Conservation (phyloP, 2,888 invertebrate species). For the Barypeithes pellucidus region DNA sequence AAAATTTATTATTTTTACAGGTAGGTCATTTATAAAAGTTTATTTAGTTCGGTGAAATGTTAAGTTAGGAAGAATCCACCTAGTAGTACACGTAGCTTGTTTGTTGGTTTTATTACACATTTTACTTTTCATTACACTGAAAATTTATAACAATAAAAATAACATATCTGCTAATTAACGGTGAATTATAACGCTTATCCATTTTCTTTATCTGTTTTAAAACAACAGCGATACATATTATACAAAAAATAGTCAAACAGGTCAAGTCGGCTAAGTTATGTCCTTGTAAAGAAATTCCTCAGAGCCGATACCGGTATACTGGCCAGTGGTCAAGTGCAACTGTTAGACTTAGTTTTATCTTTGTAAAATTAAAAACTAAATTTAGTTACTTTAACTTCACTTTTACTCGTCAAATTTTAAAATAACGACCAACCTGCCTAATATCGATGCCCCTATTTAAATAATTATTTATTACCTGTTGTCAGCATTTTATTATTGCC, state of each 20-base stretch:
- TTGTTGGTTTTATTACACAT: conserved; percentile 15
- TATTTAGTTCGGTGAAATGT: conserved; percentile 1
- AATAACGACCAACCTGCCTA: conserved; percentile 16
- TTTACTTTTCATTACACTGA: conserved; percentile 11
- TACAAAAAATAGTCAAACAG: conserved; percentile 38
- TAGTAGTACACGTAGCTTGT: conserved; percentile 29
- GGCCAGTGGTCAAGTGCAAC: conserved; percentile 46
- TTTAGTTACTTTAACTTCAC: no score
- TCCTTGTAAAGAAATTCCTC: conserved; percentile 51
- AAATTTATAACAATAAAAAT: conserved; percentile 5
- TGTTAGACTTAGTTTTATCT: conserved; percentile 13
- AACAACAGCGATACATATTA: neutral
- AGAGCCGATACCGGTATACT: conserved; percentile 42
- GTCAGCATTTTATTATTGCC: neutral
- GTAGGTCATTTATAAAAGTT: conserved; percentile 30
- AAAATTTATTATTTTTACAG: conserved; percentile 49
- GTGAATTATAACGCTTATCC: neutral
- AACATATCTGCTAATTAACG: neutral
- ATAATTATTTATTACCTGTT: conserved; percentile 19
- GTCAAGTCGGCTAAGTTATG: conserved; percentile 47
- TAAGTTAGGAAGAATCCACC: conserved; percentile 2
- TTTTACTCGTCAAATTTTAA: neutral
- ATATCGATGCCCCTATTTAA: conserved; percentile 12
- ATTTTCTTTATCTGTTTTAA: neutral
- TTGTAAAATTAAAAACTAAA: no score